These are phyloP conservation scores for Manis javanica DNA, from an alignment of 2,797 vertebrate species.

Conservation along the genomic window DNA sequence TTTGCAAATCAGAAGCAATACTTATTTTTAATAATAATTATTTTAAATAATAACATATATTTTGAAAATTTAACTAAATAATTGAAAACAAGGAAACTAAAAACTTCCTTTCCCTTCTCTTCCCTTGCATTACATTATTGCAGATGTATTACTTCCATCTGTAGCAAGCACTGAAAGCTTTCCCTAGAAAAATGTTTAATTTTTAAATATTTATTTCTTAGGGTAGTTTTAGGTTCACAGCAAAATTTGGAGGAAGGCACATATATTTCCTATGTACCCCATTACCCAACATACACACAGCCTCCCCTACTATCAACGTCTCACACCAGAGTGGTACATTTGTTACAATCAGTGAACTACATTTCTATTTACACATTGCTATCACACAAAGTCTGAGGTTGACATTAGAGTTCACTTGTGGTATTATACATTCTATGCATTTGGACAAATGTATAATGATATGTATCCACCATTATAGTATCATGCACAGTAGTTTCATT, in stretches of 20 bases:
- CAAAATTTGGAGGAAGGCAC: neutral
- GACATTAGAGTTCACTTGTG: neutral
- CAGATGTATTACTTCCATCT: neutral
- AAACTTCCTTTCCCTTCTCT: neutral
- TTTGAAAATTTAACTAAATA: neutral
- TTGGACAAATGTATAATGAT: neutral
- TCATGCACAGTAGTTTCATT: neutral
- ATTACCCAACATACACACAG: neutral
- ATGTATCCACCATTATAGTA: neutral
- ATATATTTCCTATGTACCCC: neutral
- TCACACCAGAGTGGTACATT: neutral
- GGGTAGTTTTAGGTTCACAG: neutral
- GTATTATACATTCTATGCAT: neutral
- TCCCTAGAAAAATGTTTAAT: neutral
- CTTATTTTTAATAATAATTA: neutral
- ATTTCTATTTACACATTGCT: neutral
- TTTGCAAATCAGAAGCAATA: neutral
- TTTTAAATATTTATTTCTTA: neutral
- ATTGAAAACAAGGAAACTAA: neutral
- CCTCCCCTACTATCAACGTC: neutral
- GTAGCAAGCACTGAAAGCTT: neutral
- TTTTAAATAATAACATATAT: neutral
- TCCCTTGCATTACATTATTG: neutral
- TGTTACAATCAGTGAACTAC: neutral
- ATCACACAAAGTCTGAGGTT: neutral